phyloP scores from a whole-genome alignment of 2,888 invertebrate species.

The Leptopilina syphax region DNA sequence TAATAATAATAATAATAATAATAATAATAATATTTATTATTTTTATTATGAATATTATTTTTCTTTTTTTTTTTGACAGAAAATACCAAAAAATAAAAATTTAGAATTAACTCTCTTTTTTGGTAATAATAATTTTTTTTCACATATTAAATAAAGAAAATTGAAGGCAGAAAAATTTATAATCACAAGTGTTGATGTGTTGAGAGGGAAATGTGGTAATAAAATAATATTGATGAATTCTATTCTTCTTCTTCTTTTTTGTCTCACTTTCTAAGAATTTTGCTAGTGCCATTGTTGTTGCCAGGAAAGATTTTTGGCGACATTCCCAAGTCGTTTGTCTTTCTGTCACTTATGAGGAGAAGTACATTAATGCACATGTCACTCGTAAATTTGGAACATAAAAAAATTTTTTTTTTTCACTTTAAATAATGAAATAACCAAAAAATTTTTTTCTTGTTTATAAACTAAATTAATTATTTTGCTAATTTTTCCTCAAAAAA shows the following conservation, averaged over 20 bases:
- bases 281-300: conserved; percentile 4
- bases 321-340: conserved; percentile 16
- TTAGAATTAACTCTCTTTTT: too few species aligned
- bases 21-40: too few species aligned
- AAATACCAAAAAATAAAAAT: too few species aligned
- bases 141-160: neutral
- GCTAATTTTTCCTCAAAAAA: too few species aligned
- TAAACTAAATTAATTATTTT: too few species aligned
- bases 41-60: too few species aligned
- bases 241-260: neutral
- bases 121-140: too few species aligned
- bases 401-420: neutral
- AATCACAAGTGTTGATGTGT: neutral
- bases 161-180: neutral
- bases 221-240: conserved; percentile 26
- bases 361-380: conserved; percentile 27
- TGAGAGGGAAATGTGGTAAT: too few species aligned
- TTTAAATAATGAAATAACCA: too few species aligned
- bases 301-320: conserved; percentile 21
- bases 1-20: too few species aligned
- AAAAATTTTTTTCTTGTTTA: neutral
- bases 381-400: neutral
- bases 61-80: too few species aligned
- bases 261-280: conserved; percentile 14
- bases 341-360: conserved; percentile 28